Evolutionary conservation across 2,888 invertebrate species (phyloP).

Genomic region (Epirrhoe alternata): DNA sequence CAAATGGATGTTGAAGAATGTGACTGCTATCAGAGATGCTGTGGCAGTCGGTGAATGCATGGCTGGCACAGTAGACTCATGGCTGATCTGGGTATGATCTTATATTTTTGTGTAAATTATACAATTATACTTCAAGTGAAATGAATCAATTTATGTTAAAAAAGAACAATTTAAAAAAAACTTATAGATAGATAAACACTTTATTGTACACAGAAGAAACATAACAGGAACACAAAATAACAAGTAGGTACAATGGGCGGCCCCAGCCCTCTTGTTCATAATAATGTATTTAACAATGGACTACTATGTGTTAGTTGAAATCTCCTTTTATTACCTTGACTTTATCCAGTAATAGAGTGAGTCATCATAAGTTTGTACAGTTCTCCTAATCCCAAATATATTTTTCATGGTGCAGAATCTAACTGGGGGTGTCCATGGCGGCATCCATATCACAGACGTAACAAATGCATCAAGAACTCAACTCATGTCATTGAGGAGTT

Average conservation of each 20-base stretch:
- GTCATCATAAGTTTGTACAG: neutral
- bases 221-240: no score
- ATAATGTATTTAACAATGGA: no score
- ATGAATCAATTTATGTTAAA: no score
- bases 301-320: no score
- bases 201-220: no score
- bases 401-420: slow-evolving; percentile 78
- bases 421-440: slow-evolving; percentile 83
- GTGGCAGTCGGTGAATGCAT: slow-evolving; percentile 88
- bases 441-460: slow-evolving; percentile 95
- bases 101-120: neutral
- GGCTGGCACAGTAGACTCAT: slow-evolving; percentile 97
- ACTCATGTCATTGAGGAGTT: slow-evolving; percentile 95
- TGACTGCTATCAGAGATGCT: slow-evolving; percentile 89
- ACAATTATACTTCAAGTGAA: no score
- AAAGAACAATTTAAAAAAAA: no score
- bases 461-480: slow-evolving; percentile 98
- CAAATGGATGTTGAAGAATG: slow-evolving; percentile 96
- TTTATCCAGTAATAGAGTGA: no score
- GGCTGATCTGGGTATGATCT: slow-evolving; percentile 94
- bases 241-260: no score
- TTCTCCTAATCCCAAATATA: neutral
- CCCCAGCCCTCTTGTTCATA: no score
- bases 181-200: no score
- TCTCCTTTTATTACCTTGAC: no score